Evolutionary conservation across 2,888 invertebrate genomes (phyloP), one percentile per base, ranked within the genome.

Genomic region (Tetheella fluctuosa): DNA sequence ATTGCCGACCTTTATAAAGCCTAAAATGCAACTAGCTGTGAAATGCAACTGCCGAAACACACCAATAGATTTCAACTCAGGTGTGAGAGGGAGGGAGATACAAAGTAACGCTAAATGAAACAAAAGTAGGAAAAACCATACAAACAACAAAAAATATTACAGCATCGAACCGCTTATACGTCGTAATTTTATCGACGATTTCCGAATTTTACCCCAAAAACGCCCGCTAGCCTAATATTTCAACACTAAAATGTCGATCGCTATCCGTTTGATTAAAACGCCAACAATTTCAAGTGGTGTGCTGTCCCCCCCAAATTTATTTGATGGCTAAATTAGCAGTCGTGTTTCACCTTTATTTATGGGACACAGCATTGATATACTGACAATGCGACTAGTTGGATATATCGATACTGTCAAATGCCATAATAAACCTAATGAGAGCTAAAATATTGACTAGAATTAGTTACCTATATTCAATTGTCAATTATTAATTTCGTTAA

Each of bases 281-380:
- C 61, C 63, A 37, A 63, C 64, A 55, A 58, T 57, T 20, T 63
- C 66, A 65, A 59, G 17, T 54, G 65, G 58, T 65, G 62, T 55
- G 53, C 13, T 55, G 23, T 60, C 63, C 64, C 65, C 60, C 62
- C 62, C 54, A 67, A 73, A 76, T 75, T 75, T 75, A 74, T 77
- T 75, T 69, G 75, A 72, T 73, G 70, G 73, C 65, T 71, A 71
- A 76, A 75, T 76, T 75, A 75, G 72, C 71, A 69, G 53, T 59
- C 68, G 64, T 69, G 73, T 71, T 68, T 64, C 67, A 73, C 69
- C 67, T 73, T 73, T 73, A 71, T 73, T 73, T 73, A 73, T 71
- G 69, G 65, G 65, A 64, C 67, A 62, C 59, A 67, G 65, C 70
- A 68, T 67, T 69, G 69, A 71, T 63, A 62, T 63, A 61, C 60